These are phyloP conservation scores for Cyanistes caeruleus DNA, from an alignment of 2,113 vertebrate genomes.

Conservation along the genomic window DNA sequence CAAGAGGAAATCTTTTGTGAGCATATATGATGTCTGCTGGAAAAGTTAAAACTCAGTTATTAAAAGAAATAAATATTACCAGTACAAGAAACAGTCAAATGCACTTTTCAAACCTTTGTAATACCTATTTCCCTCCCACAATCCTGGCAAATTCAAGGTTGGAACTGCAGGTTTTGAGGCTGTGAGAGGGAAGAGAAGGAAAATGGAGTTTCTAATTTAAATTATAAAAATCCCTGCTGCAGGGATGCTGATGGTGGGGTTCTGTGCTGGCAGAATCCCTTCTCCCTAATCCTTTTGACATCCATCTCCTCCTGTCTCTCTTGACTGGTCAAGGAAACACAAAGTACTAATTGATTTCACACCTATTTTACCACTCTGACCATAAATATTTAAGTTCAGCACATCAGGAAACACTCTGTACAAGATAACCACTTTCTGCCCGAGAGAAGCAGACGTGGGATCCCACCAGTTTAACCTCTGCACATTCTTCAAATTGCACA, in stretches of 20 bases:
- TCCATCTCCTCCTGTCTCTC: neutral
- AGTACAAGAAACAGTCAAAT: neutral
- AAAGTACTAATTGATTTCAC: slow-evolving; percentile 51
- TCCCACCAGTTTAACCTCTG: neutral
- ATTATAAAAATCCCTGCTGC: neutral
- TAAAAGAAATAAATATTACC: slow-evolving; percentile 53
- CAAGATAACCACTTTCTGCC: slow-evolving; percentile 1
- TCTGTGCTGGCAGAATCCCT: neutral
- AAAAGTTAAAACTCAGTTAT: slow-evolving; percentile 38
- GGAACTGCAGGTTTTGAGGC: neutral
- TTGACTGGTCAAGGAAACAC: slow-evolving; percentile 22
- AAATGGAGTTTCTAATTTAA: neutral
- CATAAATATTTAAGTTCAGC: slow-evolving; percentile 41
- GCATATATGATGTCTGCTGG: neutral
- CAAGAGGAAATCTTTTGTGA: slow-evolving; percentile 17
- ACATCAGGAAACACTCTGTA: neutral
- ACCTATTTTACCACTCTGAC: slow-evolving; percentile 20
- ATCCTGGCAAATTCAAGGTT: neutral
- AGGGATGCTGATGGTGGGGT: neutral
- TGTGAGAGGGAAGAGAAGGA: neutral
- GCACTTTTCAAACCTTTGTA: neutral
- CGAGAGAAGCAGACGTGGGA: neutral
- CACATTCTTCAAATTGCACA: neutral
- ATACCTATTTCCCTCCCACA: neutral
- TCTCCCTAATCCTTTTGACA: neutral